phyloP scores from a whole-genome alignment of 1,140 invertebrate species.

The Laupala kohalensis region DNA sequence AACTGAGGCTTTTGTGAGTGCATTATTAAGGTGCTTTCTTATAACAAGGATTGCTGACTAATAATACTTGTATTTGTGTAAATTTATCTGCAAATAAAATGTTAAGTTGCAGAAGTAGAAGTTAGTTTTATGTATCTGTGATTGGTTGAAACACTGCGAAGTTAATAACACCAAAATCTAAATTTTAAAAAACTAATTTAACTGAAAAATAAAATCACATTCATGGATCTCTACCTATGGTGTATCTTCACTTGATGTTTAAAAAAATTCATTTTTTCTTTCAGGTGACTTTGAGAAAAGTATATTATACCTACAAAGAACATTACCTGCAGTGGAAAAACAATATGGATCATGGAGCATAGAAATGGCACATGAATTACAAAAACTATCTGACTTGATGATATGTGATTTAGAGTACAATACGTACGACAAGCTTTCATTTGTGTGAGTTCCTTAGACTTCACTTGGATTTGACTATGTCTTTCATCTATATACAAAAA shows the following conservation, averaged over 20 bases:
- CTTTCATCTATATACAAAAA: background rate
- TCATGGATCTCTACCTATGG: background rate
- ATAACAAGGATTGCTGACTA: too few species aligned
- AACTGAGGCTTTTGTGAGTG: background rate
- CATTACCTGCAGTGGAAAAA: conserved; percentile 30
- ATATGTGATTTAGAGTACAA: conserved; percentile 8
- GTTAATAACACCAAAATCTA: background rate
- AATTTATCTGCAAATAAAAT: too few species aligned
- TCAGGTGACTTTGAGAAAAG: conserved; percentile 30
- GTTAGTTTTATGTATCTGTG: background rate
- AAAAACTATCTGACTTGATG: conserved; percentile 29
- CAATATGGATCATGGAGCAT: conserved; percentile 39
- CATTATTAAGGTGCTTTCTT: background rate
- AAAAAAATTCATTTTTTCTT: conserved; percentile 14
- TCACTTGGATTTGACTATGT: background rate
- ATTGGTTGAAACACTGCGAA: background rate
- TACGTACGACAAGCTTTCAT: background rate
- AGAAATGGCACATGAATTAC: conserved; percentile 40
- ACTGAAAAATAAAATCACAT: background rate
- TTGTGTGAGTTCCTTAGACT: background rate
- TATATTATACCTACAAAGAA: conserved; percentile 30
- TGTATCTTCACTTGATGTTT: background rate
- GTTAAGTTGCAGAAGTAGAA: background rate
- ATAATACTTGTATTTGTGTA: too few species aligned
- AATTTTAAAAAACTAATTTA: background rate